These are phyloP conservation scores for Cervus canadensis DNA, from an alignment of 2,113 vertebrate species.

Conservation along the genomic window DNA sequence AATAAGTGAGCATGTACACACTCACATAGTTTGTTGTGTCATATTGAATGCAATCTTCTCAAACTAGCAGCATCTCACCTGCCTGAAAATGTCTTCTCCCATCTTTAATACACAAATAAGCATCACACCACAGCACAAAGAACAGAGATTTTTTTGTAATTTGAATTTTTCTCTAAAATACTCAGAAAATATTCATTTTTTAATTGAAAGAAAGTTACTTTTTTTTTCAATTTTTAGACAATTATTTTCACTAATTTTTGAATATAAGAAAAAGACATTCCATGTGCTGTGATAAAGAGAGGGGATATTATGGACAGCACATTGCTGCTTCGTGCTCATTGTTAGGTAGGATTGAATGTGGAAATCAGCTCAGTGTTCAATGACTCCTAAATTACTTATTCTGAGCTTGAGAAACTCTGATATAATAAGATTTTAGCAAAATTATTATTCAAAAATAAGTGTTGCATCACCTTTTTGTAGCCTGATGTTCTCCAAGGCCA, in stretches of 20 bases:
- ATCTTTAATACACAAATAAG: background rate
- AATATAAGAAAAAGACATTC: background rate
- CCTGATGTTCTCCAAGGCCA: background rate
- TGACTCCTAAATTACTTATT: background rate
- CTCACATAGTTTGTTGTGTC: background rate
- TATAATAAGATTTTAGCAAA: background rate
- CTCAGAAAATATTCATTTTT: background rate
- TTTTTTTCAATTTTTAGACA: background rate
- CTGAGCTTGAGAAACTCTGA: background rate
- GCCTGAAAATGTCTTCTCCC: background rate
- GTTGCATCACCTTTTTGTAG: background rate
- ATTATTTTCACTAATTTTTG: conserved; percentile 22
- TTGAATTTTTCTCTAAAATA: background rate
- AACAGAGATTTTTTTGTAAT: background rate
- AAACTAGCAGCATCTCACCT: background rate
- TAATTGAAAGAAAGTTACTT: background rate
- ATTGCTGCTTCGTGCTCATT: background rate
- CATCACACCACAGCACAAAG: background rate
- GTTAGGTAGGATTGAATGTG: background rate
- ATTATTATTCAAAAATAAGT: background rate
- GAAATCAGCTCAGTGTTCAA: background rate
- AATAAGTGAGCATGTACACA: background rate
- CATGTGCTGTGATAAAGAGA: background rate
- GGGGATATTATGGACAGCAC: background rate
- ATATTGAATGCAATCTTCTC: background rate